phyloP scores from a whole-genome alignment of 2,888 invertebrate species.

The Drosophila histrio region DNA sequence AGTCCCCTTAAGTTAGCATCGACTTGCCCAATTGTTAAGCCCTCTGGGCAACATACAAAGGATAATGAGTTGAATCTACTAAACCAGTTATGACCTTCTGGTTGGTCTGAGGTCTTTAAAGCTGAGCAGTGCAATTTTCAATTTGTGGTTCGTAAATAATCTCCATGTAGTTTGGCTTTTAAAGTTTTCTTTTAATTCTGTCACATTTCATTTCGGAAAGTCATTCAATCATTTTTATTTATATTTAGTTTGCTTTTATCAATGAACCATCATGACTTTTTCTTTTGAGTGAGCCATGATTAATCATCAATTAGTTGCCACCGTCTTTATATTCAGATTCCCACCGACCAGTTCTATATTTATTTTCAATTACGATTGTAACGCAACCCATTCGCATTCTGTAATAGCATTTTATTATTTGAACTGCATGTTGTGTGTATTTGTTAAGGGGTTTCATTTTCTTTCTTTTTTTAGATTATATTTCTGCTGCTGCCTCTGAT shows the following conservation, averaged over 20 bases:
- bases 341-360: constrained; percentile 42
- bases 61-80: constrained; percentile 30
- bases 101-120: not conserved
- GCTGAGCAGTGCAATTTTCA: not conserved
- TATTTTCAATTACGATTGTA: constrained; percentile 78
- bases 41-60: constrained; percentile 5
- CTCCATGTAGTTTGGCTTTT: not conserved
- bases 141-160: not conserved
- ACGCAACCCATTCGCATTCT: constrained; percentile 64
- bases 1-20: constrained; percentile 44
- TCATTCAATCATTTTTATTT: constrained; percentile 7
- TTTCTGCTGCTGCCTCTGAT: constrained; percentile 20
- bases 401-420: constrained; percentile 67
- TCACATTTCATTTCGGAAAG: not conserved
- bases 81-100: not conserved
- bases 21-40: constrained; percentile 35
- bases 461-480: not conserved
- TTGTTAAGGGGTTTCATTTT: not conserved
- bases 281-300: constrained; percentile 8
- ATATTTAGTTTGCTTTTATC: not conserved
- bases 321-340: constrained; percentile 1
- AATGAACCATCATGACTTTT: constrained; percentile 18
- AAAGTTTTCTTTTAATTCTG: not conserved
- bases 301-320: constrained; percentile 66
- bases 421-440: constrained; percentile 49